A percentile compares a stretch with the other conserved stretches of the same genome.
These are phyloP conservation scores for Pavo muticus DNA, from an alignment of 2,113 vertebrate genomes.

Conservation along the genomic window DNA sequence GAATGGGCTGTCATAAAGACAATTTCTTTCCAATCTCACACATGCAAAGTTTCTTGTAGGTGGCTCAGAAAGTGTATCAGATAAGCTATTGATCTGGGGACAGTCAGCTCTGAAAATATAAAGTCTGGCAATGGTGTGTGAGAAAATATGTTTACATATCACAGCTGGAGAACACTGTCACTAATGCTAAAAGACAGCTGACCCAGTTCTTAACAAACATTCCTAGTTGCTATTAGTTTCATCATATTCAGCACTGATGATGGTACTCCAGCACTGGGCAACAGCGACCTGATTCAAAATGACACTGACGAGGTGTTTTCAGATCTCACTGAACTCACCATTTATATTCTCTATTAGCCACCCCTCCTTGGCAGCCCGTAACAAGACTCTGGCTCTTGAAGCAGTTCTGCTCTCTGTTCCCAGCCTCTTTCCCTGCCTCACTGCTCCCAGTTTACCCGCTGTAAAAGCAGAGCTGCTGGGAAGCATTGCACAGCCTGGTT, in stretches of 20 bases:
- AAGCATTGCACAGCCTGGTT: not conserved
- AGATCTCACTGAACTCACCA: not conserved
- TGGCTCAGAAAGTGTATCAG: conserved; percentile 1
- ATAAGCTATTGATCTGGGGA: not conserved
- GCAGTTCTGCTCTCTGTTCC: not conserved
- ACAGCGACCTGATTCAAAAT: not conserved
- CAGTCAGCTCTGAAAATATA: not conserved
- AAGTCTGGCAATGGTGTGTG: not conserved
- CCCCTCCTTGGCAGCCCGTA: not conserved
- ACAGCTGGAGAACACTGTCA: not conserved
- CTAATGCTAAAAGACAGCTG: not conserved
- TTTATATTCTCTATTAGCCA: not conserved
- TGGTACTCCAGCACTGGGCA: not conserved
- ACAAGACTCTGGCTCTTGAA: not conserved
- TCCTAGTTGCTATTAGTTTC: not conserved
- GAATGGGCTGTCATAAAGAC: rapidly evolving
- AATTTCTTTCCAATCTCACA: not conserved
- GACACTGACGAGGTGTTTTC: not conserved
- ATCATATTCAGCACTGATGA: not conserved
- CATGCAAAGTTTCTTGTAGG: not conserved
- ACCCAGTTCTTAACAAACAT: not conserved
- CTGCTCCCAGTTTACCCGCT: rapidly evolving
- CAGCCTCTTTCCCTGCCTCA: not conserved
- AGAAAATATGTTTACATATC: not conserved
- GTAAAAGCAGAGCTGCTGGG: not conserved